Evolutionary conservation across 2,113 vertebrate genomes (phyloP).

Genomic region (Sterna hirundo): DNA sequence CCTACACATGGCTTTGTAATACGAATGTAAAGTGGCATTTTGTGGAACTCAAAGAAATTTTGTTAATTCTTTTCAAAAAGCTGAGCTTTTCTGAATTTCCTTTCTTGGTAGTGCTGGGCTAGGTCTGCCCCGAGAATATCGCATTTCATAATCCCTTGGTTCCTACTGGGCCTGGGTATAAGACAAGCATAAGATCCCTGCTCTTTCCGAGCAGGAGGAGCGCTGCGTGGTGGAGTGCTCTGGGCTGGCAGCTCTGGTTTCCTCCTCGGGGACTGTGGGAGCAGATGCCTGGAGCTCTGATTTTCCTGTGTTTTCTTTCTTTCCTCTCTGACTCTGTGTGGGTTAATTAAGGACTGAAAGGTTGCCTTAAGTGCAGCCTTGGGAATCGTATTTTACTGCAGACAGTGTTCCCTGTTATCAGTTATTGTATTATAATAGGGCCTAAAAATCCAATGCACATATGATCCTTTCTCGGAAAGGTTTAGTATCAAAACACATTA

Average conservation of each 20-base stretch:
- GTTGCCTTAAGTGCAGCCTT: slow-evolving; percentile 35
- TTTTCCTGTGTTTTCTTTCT: slow-evolving; percentile 6
- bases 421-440: not conserved
- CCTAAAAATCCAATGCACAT: not conserved
- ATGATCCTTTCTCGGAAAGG: not conserved
- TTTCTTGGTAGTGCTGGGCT: not conserved
- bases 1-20: not conserved
- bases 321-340: not conserved
- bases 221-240: not conserved
- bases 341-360: slow-evolving; percentile 28
- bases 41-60: not conserved
- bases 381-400: slow-evolving; percentile 26
- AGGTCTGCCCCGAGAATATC: not conserved
- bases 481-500: not conserved
- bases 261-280: not conserved
- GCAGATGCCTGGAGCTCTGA: not conserved
- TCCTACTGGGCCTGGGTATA: not conserved
- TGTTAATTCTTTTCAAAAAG: not conserved
- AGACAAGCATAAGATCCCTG: not conserved
- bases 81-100: not conserved
- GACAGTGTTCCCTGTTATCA: not conserved
- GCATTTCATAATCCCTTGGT: not conserved
- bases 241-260: not conserved
- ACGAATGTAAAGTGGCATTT: not conserved
- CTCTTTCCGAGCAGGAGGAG: not conserved